phyloP scores from a whole-genome alignment of 2,888 invertebrate genomes.

The Pachycephus smyrnensis region DNA sequence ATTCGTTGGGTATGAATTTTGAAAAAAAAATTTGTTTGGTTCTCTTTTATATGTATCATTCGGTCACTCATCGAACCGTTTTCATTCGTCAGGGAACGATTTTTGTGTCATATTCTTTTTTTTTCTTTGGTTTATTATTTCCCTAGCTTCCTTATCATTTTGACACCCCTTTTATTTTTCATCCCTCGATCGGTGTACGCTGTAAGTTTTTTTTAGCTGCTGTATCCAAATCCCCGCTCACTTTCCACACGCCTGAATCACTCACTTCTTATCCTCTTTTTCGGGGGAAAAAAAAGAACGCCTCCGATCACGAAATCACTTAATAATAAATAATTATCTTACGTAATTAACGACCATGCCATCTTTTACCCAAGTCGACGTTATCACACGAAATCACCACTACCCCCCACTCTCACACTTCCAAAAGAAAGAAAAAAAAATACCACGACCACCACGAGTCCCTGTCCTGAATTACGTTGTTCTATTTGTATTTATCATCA shows the following conservation, averaged over 20 bases:
- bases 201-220: slow-evolving; percentile 1
- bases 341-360: slow-evolving; percentile 6
- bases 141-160: not conserved
- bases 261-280: not conserved
- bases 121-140: not conserved
- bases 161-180: not conserved
- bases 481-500: slow-evolving; percentile 68
- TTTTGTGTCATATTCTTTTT: not conserved
- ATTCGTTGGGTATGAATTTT: slow-evolving; percentile 1
- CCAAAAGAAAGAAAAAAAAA: not conserved
- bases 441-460: slow-evolving; percentile 30
- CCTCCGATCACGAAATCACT: slow-evolving; percentile 4
- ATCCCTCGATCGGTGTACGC: slow-evolving; percentile 1
- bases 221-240: not conserved
- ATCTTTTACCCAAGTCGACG: slow-evolving; percentile 12
- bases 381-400: not conserved
- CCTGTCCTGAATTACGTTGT: slow-evolving; percentile 60
- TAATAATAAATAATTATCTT: slow-evolving; percentile 1
- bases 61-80: not conserved
- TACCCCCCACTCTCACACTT: slow-evolving; percentile 21
- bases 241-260: not conserved
- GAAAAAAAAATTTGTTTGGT: not conserved
- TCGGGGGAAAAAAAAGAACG: not conserved
- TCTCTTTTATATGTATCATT: slow-evolving; percentile 1
- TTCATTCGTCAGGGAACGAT: not conserved